These are phyloP conservation scores for Chymomyza caudatula DNA, from an alignment of 2,888 invertebrate genomes.

Conservation along the genomic window DNA sequence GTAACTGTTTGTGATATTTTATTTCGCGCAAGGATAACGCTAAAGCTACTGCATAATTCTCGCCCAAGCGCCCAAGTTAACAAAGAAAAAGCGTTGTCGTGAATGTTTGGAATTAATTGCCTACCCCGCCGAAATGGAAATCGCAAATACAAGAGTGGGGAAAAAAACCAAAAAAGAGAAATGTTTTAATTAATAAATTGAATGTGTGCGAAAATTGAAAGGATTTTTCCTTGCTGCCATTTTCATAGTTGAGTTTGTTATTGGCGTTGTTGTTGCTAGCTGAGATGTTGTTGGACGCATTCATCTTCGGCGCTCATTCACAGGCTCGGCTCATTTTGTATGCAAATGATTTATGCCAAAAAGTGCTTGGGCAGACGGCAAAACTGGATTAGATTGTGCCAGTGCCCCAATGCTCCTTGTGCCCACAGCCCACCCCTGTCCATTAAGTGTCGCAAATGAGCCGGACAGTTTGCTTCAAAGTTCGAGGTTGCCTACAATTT, in stretches of 20 bases:
- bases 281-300: conserved; percentile 42
- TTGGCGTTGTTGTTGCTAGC: conserved; percentile 18
- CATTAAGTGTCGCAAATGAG: conserved; percentile 44
- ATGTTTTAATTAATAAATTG: conserved; percentile 77
- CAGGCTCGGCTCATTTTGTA: conserved; percentile 72
- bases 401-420: neutral
- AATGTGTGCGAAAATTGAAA: conserved; percentile 76
- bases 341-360: conserved; percentile 76
- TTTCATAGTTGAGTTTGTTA: conserved; percentile 35
- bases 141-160: conserved; percentile 42
- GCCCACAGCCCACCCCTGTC: neutral
- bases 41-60: conserved; percentile 53
- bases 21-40: conserved; percentile 67
- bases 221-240: conserved; percentile 59
- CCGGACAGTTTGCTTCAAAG: conserved; percentile 50
- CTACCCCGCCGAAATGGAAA: conserved; percentile 45
- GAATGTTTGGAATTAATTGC: conserved; percentile 74
- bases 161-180: conserved; percentile 38
- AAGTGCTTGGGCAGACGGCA: conserved; percentile 58
- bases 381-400: conserved; percentile 64
- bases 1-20: conserved; percentile 76
- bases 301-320: conserved; percentile 65
- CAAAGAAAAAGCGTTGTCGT: conserved; percentile 72
- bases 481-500: conserved; percentile 54
- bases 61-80: conserved; percentile 62